A percentile compares a stretch with the other conserved stretches of the same genome.
phyloP scores from a whole-genome alignment of 2,113 vertebrate genomes.

The Mohoua ochrocephala region DNA sequence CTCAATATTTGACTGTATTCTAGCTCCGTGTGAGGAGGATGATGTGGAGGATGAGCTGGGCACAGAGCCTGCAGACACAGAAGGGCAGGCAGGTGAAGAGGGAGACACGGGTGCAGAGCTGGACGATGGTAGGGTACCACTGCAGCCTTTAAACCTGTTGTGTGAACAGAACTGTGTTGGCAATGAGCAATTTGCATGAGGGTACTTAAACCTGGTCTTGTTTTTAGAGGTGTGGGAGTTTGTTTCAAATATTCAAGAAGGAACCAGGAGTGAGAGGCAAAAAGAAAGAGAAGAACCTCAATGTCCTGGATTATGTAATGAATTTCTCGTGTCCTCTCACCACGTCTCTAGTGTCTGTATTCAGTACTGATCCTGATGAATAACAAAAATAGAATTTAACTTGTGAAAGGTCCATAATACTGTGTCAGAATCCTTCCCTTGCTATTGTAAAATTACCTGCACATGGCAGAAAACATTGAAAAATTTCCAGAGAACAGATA shows the following conservation, averaged over 20 bases:
- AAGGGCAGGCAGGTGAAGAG: slow-evolving; percentile 79
- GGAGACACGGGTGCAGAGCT: slow-evolving; percentile 83
- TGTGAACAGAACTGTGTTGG: background rate
- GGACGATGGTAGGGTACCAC: slow-evolving; percentile 81
- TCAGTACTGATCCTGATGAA: background rate
- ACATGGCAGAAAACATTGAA: background rate
- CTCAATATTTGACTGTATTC: slow-evolving; percentile 56
- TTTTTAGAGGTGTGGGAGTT: background rate
- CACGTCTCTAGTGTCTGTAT: background rate
- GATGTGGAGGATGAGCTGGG: slow-evolving; percentile 81
- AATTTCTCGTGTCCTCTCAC: background rate
- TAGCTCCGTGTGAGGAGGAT: slow-evolving; percentile 83
- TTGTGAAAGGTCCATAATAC: background rate
- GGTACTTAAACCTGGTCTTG: background rate
- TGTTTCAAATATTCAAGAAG: background rate
- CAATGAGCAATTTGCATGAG: background rate
- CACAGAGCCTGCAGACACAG: slow-evolving; percentile 80
- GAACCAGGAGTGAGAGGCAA: background rate
- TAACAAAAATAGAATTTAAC: background rate
- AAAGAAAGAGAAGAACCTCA: background rate
- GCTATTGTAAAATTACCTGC: background rate
- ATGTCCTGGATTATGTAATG: background rate
- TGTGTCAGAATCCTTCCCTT: background rate
- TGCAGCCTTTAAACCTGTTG: background rate
- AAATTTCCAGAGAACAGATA: background rate